These are phyloP conservation scores for Pogona vitticeps DNA, from an alignment of 2,113 vertebrate species.

Conservation along the genomic window DNA sequence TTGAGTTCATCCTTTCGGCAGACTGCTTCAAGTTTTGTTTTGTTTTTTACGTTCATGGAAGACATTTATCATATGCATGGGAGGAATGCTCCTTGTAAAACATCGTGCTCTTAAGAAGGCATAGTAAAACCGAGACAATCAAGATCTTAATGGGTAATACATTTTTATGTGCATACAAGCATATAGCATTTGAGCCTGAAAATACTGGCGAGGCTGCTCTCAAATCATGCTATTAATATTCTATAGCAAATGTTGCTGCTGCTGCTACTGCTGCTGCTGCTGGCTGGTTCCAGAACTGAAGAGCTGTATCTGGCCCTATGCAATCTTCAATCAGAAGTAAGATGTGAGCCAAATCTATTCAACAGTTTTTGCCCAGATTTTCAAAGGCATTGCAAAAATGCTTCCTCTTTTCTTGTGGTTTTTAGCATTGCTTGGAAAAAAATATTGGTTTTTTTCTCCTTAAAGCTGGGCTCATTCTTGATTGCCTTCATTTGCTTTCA, in stretches of 20 bases:
- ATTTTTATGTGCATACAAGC: constrained; percentile 46
- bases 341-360: background rate
- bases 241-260: background rate
- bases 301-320: background rate
- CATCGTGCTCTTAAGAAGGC: constrained; percentile 34
- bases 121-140: constrained; percentile 45
- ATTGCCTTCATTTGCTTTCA: background rate
- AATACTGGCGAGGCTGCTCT: background rate
- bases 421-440: background rate
- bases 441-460: no score
- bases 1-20: background rate
- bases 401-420: background rate
- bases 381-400: background rate
- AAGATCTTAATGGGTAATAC: constrained; percentile 33
- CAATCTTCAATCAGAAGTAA: background rate
- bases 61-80: constrained; percentile 42
- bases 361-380: background rate
- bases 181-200: constrained; percentile 36
- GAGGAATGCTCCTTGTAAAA: constrained; percentile 42
- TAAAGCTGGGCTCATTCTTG: background rate
- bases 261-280: no score
- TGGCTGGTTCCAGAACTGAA: background rate
- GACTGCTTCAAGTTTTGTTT: background rate
- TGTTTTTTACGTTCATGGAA: background rate
- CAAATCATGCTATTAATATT: background rate